These are phyloP conservation scores for Halisarca cf. caerulea DNA, from an alignment of 37 sponge, comb jelly and placozoan species.

Conservation along the genomic window DNA sequence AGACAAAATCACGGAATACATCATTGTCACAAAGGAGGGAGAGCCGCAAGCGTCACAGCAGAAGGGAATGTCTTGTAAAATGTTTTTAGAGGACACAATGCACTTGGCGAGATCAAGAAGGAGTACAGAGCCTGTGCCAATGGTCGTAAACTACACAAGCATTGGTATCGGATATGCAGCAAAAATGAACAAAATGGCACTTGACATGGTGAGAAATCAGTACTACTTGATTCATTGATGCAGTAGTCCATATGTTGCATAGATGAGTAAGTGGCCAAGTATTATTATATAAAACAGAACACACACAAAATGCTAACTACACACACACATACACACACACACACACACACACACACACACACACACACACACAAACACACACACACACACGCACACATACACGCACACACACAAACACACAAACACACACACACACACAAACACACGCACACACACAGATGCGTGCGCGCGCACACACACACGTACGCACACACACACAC, in stretches of 20 bases:
- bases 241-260: too few relatives aligned
- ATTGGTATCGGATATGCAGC: conserved; percentile 13
- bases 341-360: conserved; percentile 12
- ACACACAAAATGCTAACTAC: too few relatives aligned
- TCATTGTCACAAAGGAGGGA: background rate
- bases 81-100: background rate
- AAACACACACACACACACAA: too few relatives aligned
- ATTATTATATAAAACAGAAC: too few relatives aligned
- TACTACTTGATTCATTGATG: too few relatives aligned
- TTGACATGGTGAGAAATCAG: conserved; percentile 1
- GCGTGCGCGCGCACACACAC: too few relatives aligned
- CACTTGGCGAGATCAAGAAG: background rate
- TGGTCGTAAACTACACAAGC: background rate
- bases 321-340: conserved; percentile 4
- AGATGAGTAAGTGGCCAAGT: too few relatives aligned
- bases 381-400: too few relatives aligned
- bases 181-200: background rate
- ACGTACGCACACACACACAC: too few relatives aligned
- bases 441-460: too few relatives aligned
- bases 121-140: background rate
- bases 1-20: background rate
- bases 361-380: conserved; percentile 14
- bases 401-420: too few relatives aligned
- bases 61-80: background rate
- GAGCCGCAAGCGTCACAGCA: background rate